Percentiles rank a stretch among this genome's conserved stretches.
Conservation (phyloP, 2,797 vertebrate genomes). For the Xenopus petersii region DNA sequence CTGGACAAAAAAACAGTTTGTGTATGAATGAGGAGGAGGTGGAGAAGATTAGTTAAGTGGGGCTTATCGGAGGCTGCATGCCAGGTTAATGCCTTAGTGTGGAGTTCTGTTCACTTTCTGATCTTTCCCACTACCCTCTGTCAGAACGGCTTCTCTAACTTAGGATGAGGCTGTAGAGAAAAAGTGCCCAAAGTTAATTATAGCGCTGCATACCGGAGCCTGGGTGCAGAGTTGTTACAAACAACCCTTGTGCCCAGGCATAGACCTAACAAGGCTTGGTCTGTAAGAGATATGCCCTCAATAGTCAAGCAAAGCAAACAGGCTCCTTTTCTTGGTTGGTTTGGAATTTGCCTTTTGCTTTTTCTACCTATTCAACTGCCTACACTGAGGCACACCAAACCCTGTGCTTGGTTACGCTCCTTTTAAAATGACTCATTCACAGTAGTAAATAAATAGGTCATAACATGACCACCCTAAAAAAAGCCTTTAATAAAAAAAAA, state of each 20-base stretch:
- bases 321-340: constrained; percentile 25
- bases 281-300: constrained; percentile 51
- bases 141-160: constrained; percentile 2
- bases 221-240: constrained; percentile 55
- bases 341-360: constrained; percentile 22
- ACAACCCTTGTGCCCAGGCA: constrained; percentile 58
- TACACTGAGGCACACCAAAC: constrained; percentile 15
- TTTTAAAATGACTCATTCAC: constrained; percentile 7
- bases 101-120: neutral
- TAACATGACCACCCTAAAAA: too few relatives aligned
- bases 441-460: neutral
- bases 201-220: constrained; percentile 53
- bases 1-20: too few relatives aligned
- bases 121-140: neutral
- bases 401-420: neutral
- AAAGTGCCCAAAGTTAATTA: constrained; percentile 37
- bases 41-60: neutral
- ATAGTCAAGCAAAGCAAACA: constrained; percentile 51
- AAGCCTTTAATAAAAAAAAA: too few relatives aligned
- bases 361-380: neutral
- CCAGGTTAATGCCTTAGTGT: neutral
- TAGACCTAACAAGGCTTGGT: constrained; percentile 57
- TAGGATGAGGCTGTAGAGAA: constrained; percentile 50
- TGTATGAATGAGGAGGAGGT: too few relatives aligned
- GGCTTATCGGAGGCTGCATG: neutral